These are phyloP conservation scores for Dione vanillae DNA, from an alignment of 2,888 invertebrate species.

Conservation along the genomic window DNA sequence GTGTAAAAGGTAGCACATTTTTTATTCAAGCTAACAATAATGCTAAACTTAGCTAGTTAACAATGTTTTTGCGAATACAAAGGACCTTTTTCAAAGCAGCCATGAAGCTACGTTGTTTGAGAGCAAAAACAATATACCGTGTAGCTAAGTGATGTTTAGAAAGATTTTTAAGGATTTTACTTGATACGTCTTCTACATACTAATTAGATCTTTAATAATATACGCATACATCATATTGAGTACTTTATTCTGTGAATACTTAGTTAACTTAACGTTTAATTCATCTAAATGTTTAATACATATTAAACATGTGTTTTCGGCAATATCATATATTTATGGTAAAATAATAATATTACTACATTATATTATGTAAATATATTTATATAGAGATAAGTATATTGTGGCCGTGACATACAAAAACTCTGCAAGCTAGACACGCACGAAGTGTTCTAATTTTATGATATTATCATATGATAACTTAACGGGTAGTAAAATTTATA, in stretches of 20 bases:
- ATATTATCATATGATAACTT: too few relatives aligned
- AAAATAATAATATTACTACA: too few relatives aligned
- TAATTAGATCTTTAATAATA: constrained; percentile 10
- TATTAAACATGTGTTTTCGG: too few relatives aligned
- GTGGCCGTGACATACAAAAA: too few relatives aligned
- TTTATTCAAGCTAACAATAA: not conserved
- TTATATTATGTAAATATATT: too few relatives aligned
- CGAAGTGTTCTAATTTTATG: too few relatives aligned
- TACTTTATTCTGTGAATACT: not conserved
- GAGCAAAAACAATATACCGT: constrained; percentile 9
- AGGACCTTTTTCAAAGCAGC: not conserved
- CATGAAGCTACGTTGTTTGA: not conserved
- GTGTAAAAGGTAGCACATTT: not conserved
- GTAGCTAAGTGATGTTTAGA: constrained; percentile 9
- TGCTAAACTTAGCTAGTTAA: not conserved
- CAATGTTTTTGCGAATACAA: not conserved
- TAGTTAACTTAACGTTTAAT: too few relatives aligned
- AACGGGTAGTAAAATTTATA: too few relatives aligned
- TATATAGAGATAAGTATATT: too few relatives aligned
- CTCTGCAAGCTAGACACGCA: too few relatives aligned
- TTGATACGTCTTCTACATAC: not conserved
- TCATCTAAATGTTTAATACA: too few relatives aligned
- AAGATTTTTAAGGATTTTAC: not conserved
- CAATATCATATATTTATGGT: too few relatives aligned
- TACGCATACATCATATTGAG: not conserved